A percentile compares a stretch with the other conserved stretches of the same genome.
Conservation (phyloP, 2,113 vertebrate genomes). For the Hydrochoerus hydrochaeris region DNA sequence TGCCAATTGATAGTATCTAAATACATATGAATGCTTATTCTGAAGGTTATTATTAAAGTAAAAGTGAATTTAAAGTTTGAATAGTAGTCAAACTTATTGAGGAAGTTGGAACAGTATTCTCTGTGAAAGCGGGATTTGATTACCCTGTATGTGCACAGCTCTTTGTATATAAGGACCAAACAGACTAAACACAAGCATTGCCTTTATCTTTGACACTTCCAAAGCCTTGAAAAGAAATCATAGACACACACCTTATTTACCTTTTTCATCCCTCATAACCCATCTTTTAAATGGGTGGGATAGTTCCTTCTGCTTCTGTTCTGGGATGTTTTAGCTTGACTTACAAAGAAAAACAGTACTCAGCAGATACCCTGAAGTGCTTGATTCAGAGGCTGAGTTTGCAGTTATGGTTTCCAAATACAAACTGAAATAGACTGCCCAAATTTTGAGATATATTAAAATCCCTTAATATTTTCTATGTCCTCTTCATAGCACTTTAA, state of each 20-base stretch:
- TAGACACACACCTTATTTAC: background rate
- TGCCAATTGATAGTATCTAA: conserved; percentile 36
- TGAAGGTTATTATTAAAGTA: conserved; percentile 49
- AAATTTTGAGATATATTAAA: background rate
- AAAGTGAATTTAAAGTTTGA: conserved; percentile 26
- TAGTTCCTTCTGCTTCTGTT: background rate
- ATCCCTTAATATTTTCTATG: background rate
- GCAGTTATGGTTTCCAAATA: background rate
- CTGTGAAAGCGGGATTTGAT: background rate
- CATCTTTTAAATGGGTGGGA: background rate
- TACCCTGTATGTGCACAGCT: background rate
- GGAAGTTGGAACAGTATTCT: background rate
- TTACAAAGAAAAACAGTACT: background rate
- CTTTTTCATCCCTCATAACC: background rate
- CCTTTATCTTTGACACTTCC: conserved; percentile 8
- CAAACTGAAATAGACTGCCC: background rate
- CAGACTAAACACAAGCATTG: background rate
- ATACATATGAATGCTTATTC: background rate
- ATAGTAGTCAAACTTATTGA: background rate
- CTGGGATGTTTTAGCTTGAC: background rate
- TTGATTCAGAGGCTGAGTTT: background rate
- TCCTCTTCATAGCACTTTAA: background rate
- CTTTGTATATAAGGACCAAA: background rate
- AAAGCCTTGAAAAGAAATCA: background rate
- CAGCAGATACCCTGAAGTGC: conserved; percentile 38